These are phyloP conservation scores for Diceros bicornis DNA, from an alignment of 2,797 vertebrate genomes.

Conservation along the genomic window DNA sequence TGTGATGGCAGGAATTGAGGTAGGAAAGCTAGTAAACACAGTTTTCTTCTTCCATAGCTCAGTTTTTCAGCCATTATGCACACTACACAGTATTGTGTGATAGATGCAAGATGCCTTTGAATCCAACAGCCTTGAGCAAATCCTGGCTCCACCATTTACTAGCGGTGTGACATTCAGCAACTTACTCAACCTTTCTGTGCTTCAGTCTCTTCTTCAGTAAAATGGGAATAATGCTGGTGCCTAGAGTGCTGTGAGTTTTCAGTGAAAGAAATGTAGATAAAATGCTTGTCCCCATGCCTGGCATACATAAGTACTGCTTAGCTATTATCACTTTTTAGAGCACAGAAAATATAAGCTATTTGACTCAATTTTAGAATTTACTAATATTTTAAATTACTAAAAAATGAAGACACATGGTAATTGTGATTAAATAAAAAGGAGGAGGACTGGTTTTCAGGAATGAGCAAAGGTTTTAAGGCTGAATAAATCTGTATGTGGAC, in stretches of 20 bases:
- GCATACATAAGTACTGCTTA: background rate
- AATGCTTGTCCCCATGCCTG: background rate
- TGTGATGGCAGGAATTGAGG: background rate
- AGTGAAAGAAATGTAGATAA: background rate
- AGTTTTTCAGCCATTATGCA: background rate
- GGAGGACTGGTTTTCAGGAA: background rate
- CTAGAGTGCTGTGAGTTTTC: background rate
- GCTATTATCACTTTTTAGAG: background rate
- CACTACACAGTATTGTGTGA: rapidly evolving
- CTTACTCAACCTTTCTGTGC: background rate
- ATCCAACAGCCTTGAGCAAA: background rate
- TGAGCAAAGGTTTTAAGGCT: background rate
- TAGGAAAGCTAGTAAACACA: background rate
- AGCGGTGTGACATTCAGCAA: background rate
- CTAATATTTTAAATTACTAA: slow-evolving; percentile 25
- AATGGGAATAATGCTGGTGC: background rate
- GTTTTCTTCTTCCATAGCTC: background rate
- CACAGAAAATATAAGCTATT: background rate
- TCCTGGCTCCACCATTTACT: background rate
- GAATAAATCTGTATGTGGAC: background rate
- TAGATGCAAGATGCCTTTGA: background rate
- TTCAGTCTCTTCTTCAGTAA: background rate
- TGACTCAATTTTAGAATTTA: background rate
- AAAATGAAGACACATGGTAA: background rate
- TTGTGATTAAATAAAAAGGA: background rate